phyloP scores from a whole-genome alignment of 2,888 invertebrate genomes.

The Laothoe populi region DNA sequence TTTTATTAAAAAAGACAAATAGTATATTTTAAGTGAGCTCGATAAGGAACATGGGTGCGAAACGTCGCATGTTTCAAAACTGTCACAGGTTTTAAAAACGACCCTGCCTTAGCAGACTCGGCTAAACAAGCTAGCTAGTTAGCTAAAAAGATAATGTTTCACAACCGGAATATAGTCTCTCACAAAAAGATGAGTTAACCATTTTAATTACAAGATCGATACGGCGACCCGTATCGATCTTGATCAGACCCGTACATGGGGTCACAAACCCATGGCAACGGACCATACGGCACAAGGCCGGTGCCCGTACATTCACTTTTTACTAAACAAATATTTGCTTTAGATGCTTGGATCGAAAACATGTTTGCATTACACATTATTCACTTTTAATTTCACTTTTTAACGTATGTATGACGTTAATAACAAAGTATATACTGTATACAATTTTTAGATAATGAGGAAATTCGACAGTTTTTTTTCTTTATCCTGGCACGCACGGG shows the following conservation, averaged over 20 bases:
- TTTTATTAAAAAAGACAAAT: too few species aligned
- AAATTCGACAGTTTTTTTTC: too few species aligned
- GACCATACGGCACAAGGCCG: constrained; percentile 17
- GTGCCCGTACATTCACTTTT: constrained; percentile 14
- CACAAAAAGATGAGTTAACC: background rate
- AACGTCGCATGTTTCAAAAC: too few species aligned
- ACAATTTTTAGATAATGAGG: too few species aligned
- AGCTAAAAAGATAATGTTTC: background rate
- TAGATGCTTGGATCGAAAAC: constrained; percentile 5
- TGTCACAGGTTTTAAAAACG: too few species aligned
- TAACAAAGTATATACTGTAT: background rate
- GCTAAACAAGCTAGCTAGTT: too few species aligned
- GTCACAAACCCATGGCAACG: background rate
- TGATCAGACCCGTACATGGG: background rate
- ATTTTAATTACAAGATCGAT: background rate
- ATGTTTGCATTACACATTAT: constrained; percentile 10
- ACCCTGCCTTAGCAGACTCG: too few species aligned
- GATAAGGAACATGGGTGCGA: too few species aligned
- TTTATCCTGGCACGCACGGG: too few species aligned
- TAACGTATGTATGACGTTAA: too few species aligned
- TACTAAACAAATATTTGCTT: constrained; percentile 15
- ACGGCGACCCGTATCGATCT: too few species aligned
- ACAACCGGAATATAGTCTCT: constrained; percentile 8
- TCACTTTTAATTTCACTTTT: background rate
- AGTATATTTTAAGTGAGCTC: too few species aligned